A percentile compares a stretch with the other conserved stretches of the same genome.
phyloP scores from a whole-genome alignment of 2,113 vertebrate genomes.

The Engystomops pustulosus region DNA sequence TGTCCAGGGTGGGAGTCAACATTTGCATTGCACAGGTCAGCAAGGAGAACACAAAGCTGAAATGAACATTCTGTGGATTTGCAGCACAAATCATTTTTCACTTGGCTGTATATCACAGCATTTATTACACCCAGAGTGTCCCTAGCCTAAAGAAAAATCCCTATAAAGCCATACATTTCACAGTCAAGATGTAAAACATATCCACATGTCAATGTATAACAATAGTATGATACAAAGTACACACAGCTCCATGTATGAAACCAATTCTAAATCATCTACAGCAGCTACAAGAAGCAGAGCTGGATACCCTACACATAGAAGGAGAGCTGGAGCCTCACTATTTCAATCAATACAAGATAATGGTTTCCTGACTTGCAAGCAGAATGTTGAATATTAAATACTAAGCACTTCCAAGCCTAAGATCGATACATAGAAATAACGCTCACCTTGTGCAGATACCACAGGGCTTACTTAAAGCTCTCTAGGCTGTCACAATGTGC shows the following conservation, averaged over 20 bases:
- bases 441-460: conserved; percentile 57
- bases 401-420: conserved; percentile 57
- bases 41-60: too few species aligned
- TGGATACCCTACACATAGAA: conserved; percentile 16
- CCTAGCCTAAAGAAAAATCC: too few species aligned
- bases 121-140: too few species aligned
- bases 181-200: too few species aligned
- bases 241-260: not conserved
- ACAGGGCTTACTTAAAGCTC: conserved; percentile 55
- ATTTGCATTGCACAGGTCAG: too few species aligned
- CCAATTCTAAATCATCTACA: conserved; percentile 10
- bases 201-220: not conserved
- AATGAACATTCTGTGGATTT: too few species aligned
- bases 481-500: conserved; percentile 46
- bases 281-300: not conserved
- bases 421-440: conserved; percentile 56
- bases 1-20: too few species aligned
- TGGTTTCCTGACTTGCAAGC: conserved; percentile 59
- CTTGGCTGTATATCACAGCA: too few species aligned
- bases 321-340: conserved; percentile 26
- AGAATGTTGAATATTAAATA: conserved; percentile 60
- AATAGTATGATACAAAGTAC: not conserved
- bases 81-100: too few species aligned
- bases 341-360: conserved; percentile 60
- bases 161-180: too few species aligned